phyloP scores from a whole-genome alignment of 2,888 invertebrate genomes.

The Synanthedon myopaeformis region DNA sequence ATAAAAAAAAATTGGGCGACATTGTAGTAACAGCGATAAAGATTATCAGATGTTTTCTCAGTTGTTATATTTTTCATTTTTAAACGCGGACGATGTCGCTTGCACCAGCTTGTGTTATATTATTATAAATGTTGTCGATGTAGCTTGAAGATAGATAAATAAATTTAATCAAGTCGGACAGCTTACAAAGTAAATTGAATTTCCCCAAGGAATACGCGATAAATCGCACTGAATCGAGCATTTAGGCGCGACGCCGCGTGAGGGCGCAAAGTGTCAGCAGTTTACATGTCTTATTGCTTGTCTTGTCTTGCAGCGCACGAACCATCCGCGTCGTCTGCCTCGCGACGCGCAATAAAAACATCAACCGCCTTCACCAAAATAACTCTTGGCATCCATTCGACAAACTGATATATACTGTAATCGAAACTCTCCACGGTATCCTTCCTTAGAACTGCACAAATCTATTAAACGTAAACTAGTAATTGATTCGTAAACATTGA shows the following conservation, averaged over 20 bases:
- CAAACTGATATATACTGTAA: constrained; percentile 51
- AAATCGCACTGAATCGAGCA: constrained; percentile 59
- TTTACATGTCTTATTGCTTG: constrained; percentile 60
- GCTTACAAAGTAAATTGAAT: constrained; percentile 34
- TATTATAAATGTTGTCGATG: constrained; percentile 11
- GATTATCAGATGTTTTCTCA: no score
- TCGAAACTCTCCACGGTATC: constrained; percentile 30
- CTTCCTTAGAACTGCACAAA: neutral
- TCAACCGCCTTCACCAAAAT: constrained; percentile 67
- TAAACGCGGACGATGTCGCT: no score
- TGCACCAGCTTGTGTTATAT: no score
- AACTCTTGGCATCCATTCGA: constrained; percentile 65
- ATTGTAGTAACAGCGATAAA: no score
- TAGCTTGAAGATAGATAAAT: constrained; percentile 9
- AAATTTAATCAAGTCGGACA: constrained; percentile 41
- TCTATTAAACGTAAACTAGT: neutral
- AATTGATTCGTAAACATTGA: neutral
- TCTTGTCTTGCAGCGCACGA: constrained; percentile 44
- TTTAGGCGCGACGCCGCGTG: constrained; percentile 55
- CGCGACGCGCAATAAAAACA: constrained; percentile 68
- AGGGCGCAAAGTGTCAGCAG: constrained; percentile 50
- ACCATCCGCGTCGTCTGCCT: constrained; percentile 38
- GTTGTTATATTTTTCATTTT: no score
- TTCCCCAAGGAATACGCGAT: constrained; percentile 58
- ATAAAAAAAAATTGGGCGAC: no score